Evolutionary conservation across 2,113 vertebrate species (phyloP).

Genomic region (Platichthys flesus): DNA sequence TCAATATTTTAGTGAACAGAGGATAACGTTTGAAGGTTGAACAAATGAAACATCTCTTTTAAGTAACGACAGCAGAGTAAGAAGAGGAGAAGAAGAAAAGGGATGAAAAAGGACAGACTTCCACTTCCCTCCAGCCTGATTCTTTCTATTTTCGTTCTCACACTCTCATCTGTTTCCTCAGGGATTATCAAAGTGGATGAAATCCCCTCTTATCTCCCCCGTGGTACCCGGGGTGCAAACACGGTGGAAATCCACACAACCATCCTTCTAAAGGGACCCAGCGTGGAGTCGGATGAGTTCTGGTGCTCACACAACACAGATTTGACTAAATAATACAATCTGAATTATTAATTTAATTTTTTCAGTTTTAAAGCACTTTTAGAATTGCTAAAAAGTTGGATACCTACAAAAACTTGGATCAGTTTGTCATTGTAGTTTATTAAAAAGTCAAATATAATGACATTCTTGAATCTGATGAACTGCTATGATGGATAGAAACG

Average conservation of each 20-base stretch:
- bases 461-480: too few species aligned
- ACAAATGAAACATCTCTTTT: background rate
- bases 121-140: background rate
- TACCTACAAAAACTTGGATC: too few species aligned
- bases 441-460: too few species aligned
- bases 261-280: background rate
- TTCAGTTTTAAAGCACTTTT: background rate
- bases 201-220: conserved; percentile 62
- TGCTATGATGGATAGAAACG: too few species aligned
- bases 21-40: too few species aligned
- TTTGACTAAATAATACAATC: too few species aligned
- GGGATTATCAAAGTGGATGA: conserved; percentile 68
- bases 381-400: background rate
- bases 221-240: conserved; percentile 9
- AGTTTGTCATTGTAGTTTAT: too few species aligned
- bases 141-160: conserved; percentile 45
- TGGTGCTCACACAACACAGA: too few species aligned
- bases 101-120: background rate
- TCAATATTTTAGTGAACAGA: too few species aligned
- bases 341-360: background rate
- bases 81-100: background rate
- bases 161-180: conserved; percentile 47
- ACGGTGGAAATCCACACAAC: background rate
- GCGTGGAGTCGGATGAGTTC: background rate
- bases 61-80: background rate